A percentile compares a stretch with the other conserved stretches of the same genome.
Conservation (phyloP, 2,888 invertebrate genomes). For the Melanostoma scalare region DNA sequence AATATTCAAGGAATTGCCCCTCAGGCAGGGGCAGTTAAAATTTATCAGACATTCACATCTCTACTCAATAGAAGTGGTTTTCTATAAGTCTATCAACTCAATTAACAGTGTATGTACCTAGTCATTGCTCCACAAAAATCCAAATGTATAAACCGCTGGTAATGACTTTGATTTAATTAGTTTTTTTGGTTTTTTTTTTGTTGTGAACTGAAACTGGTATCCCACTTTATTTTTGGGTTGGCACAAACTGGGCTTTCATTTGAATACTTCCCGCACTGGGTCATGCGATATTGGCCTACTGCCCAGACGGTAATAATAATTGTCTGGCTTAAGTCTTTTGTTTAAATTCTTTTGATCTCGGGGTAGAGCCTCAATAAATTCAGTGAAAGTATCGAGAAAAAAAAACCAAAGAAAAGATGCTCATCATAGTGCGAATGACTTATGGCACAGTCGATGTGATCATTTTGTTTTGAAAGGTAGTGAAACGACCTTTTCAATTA, state of each 20-base stretch:
- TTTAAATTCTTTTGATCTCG: background rate
- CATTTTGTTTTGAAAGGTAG: too few relatives aligned
- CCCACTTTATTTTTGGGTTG: background rate
- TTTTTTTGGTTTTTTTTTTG: slow-evolving; percentile 5
- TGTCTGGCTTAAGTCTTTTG: background rate
- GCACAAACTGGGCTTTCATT: slow-evolving; percentile 15
- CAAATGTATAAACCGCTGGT: slow-evolving; percentile 36
- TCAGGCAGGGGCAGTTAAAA: background rate
- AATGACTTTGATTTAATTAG: slow-evolving; percentile 55
- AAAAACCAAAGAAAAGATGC: background rate
- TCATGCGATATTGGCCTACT: background rate
- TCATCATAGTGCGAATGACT: background rate
- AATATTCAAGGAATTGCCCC: slow-evolving; percentile 20
- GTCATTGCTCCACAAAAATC: slow-evolving; percentile 35
- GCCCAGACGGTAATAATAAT: background rate
- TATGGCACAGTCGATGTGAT: too few relatives aligned
- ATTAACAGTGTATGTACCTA: slow-evolving; percentile 33
- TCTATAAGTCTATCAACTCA: slow-evolving; percentile 41
- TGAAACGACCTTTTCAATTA: too few relatives aligned
- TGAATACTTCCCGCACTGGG: background rate
- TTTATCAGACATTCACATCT: slow-evolving; percentile 20
- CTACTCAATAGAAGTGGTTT: slow-evolving; percentile 34
- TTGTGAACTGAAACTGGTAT: background rate
- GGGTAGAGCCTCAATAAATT: background rate
- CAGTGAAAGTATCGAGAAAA: slow-evolving; percentile 1